Evolutionary conservation across 1,140 invertebrate species (phyloP).

Genomic region (Arctopsyche grandis): DNA sequence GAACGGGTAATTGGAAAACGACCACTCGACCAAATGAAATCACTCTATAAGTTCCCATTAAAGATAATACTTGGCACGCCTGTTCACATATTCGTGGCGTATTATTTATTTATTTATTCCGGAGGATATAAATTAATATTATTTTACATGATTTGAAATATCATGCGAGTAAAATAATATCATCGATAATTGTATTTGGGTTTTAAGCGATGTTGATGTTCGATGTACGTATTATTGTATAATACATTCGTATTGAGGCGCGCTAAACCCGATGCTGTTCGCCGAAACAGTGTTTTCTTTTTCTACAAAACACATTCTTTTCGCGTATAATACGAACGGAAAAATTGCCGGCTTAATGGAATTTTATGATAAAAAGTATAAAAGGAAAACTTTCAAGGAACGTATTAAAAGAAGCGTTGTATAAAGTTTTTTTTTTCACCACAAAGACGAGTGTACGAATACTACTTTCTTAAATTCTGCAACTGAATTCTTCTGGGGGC

Average conservation of each 20-base stretch:
- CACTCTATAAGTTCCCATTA: not conserved
- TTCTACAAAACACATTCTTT: not conserved
- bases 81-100: no score
- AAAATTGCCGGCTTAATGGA: constrained; percentile 28
- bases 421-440: constrained; percentile 14
- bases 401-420: constrained; percentile 25
- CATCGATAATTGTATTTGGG: no score
- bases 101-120: no score
- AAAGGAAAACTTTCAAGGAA: constrained; percentile 24
- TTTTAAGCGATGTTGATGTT: no score
- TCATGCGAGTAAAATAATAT: no score
- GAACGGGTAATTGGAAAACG: constrained; percentile 19
- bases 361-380: constrained; percentile 33
- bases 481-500: not conserved
- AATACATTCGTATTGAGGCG: no score
- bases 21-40: constrained; percentile 16
- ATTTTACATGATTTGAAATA: no score
- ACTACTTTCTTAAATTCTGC: constrained; percentile 11
- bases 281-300: no score
- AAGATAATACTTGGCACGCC: no score
- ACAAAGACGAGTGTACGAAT: constrained; percentile 1
- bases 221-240: no score
- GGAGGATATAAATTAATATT: no score
- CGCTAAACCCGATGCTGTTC: no score
- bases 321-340: constrained; percentile 22